phyloP scores from a whole-genome alignment of 2,113 vertebrate species.

The Brachypteracias leptosomus region DNA sequence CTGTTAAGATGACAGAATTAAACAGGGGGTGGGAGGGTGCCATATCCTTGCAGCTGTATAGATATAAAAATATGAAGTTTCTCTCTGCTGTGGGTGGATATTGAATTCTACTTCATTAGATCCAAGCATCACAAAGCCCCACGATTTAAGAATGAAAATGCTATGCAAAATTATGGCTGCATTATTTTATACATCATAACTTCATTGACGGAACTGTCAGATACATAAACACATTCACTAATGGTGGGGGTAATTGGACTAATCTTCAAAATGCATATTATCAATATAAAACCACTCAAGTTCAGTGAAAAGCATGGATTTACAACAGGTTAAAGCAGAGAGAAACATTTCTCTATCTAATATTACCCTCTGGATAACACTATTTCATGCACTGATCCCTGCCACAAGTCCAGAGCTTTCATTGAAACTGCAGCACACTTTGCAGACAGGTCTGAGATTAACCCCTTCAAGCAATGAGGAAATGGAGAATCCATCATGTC shows the following conservation, averaged over 20 bases:
- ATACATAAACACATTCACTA: background rate
- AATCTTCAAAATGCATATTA: background rate
- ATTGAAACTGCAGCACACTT: background rate
- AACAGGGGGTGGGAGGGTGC: background rate
- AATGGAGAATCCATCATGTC: background rate
- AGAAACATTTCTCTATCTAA: background rate
- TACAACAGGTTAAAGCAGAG: background rate
- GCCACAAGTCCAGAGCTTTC: background rate
- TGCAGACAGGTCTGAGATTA: background rate
- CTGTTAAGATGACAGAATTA: slow-evolving; percentile 13
- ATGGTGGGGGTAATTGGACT: background rate
- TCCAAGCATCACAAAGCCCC: background rate
- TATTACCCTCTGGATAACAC: background rate
- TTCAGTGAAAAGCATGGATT: background rate
- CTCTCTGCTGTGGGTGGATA: background rate
- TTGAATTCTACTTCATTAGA: background rate
- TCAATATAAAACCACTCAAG: background rate
- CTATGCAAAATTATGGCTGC: background rate
- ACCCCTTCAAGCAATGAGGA: background rate
- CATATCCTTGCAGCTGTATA: background rate
- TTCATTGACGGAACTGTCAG: background rate
- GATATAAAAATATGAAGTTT: background rate
- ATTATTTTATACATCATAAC: background rate
- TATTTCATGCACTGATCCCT: background rate
- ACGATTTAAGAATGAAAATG: background rate